Percentiles rank a stretch among this genome's conserved stretches.
Conservation (phyloP, 2,797 vertebrate species). For the Psittacula derbiana region DNA sequence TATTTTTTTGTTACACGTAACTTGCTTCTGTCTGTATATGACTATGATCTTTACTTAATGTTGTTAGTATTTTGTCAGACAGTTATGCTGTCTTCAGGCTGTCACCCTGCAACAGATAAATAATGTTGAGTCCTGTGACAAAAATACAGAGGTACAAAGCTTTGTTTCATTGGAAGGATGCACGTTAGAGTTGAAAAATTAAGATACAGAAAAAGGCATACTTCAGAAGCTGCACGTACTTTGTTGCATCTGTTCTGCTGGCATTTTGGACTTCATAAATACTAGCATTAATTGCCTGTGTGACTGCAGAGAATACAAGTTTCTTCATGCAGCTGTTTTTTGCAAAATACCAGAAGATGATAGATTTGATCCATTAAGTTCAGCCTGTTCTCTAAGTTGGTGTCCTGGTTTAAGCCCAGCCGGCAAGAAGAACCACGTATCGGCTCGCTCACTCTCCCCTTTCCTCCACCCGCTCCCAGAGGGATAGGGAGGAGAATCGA, state of each 20-base stretch:
- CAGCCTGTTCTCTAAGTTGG: neutral
- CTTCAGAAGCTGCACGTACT: neutral
- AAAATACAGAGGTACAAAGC: neutral
- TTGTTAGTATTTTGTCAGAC: neutral
- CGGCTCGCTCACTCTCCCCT: too few species aligned
- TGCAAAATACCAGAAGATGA: neutral
- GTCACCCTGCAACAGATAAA: neutral
- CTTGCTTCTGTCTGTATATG: neutral
- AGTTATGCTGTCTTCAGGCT: neutral
- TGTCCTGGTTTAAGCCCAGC: too few species aligned
- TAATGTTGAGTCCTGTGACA: neutral
- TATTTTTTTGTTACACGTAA: neutral
- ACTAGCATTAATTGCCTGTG: neutral
- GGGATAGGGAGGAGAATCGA: too few species aligned
- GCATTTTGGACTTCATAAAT: constrained; percentile 9
- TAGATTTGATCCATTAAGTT: neutral
- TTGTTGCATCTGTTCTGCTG: neutral
- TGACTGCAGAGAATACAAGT: neutral
- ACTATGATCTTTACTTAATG: neutral
- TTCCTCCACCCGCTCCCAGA: too few species aligned
- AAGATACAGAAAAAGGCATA: neutral
- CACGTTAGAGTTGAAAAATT: neutral
- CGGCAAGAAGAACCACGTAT: too few species aligned
- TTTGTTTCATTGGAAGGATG: neutral
- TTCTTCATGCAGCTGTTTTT: neutral